Evolutionary conservation across 2,888 invertebrate species (phyloP), one percentile per base, ranked within the genome.

Genomic region (Drosophila yooni): DNA sequence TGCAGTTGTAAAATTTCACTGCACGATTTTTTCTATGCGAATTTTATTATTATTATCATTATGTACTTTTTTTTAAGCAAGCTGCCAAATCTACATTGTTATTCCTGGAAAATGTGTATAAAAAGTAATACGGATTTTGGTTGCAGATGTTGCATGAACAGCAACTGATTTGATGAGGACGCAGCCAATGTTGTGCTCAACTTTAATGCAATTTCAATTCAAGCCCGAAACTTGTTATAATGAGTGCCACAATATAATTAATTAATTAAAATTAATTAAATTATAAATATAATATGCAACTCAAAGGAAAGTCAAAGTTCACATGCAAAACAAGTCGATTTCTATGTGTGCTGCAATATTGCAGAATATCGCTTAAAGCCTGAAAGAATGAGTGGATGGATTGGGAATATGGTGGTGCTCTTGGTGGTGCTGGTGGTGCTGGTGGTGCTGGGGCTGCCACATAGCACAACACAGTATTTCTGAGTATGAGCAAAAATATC

Each of bases 401-500:
- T 13, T 13, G 21, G 43, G 21, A 3, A 3, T 15, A 15, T 21
- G 43, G 3, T 21, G 43, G n/a, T 5, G 40, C 2, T n/a, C n/a
- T n/a, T 11, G 2, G 5, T 5, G 10, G 4, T 10, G 10, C 6
- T 21, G 15, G 21, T n/a, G n/a, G n/a, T 5, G 40, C 2, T 11
- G 2, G 5, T 5, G 10, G 4, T 10, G 10, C 6, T 21, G 15
- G 21, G 2, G 25, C 1, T 13, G 31, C 13, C 33, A n/a, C 51
- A 53, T 56, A 53, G 13, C 18, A 13, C 15, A 13, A 21, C 59
- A 31, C 52, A 52, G 31, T 15, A 40, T 59, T n/a, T 7, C 18
- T 31, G 21, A 43, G 29, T 18, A 66, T 21, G 59, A 64, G 48
- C 60, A 46, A 51, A 58, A 74, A 64, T 70, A 56, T 56, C 52